phyloP scores from a whole-genome alignment of 2,888 invertebrate genomes.

The Yponomeuta evonymella region DNA sequence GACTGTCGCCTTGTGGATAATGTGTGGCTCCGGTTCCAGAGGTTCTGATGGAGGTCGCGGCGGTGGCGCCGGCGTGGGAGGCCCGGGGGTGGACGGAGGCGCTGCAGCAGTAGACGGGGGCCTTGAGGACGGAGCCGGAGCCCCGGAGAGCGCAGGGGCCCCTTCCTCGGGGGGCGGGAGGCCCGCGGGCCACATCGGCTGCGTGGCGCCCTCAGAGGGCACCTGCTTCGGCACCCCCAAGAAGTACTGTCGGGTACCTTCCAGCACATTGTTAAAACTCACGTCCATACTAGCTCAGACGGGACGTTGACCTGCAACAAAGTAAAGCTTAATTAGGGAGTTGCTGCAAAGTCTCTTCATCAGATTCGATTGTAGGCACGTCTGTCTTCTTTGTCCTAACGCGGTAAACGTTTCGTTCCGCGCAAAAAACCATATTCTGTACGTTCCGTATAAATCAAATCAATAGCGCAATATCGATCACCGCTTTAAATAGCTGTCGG shows the following conservation, averaged over 20 bases:
- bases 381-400: too few relatives aligned
- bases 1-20: conserved; percentile 71
- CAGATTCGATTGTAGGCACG: too few relatives aligned
- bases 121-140: conserved; percentile 60
- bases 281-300: conserved; percentile 81
- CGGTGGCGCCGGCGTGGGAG: conserved; percentile 50
- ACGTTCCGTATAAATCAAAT: background rate
- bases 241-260: conserved; percentile 89
- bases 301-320: background rate
- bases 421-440: background rate
- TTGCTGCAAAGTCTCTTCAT: background rate
- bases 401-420: too few relatives aligned
- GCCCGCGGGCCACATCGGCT: conserved; percentile 52
- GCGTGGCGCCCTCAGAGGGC: conserved; percentile 54
- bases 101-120: conserved; percentile 72
- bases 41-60: conserved; percentile 69
- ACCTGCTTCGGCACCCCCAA: conserved; percentile 83
- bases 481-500: background rate
- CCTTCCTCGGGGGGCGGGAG: conserved; percentile 55
- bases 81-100: conserved; percentile 39
- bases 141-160: conserved; percentile 60
- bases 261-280: conserved; percentile 86
- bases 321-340: background rate
- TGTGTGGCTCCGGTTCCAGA: conserved; percentile 72
- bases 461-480: background rate